phyloP scores from a whole-genome alignment of 2,888 invertebrate species.

The Pardosa pseudoannulata region DNA sequence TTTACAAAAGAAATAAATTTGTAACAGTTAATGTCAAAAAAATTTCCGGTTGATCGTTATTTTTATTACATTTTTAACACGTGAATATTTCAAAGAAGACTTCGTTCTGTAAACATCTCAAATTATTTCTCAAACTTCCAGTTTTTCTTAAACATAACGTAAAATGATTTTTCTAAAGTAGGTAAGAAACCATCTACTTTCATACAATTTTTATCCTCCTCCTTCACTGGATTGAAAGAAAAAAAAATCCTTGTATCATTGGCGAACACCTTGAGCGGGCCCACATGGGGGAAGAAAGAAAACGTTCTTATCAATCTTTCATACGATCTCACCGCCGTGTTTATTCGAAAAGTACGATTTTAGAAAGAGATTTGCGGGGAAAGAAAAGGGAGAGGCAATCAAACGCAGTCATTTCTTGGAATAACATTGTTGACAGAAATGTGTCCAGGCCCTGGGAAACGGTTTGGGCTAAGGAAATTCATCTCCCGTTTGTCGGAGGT shows the following conservation, averaged over 20 bases:
- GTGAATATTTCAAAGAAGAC: too few relatives aligned
- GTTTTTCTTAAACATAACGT: too few relatives aligned
- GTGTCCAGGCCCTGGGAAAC: background rate
- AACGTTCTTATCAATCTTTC: background rate
- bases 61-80: too few relatives aligned
- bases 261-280: background rate
- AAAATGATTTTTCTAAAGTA: background rate
- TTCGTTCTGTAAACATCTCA: too few relatives aligned
- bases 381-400: background rate
- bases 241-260: background rate
- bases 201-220: background rate
- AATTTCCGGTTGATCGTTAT: too few relatives aligned
- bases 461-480: too few relatives aligned
- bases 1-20: too few relatives aligned
- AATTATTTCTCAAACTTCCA: too few relatives aligned
- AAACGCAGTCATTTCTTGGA: background rate
- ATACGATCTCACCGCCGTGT: background rate
- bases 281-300: background rate
- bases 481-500: too few relatives aligned
- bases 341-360: background rate
- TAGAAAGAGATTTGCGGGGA: background rate
- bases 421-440: constrained; percentile 1
- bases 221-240: too few relatives aligned
- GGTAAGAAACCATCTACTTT: too few relatives aligned
- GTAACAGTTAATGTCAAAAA: too few relatives aligned